These are phyloP conservation scores for Drosophila auraria DNA, from an alignment of 1,140 invertebrate genomes.

Conservation along the genomic window DNA sequence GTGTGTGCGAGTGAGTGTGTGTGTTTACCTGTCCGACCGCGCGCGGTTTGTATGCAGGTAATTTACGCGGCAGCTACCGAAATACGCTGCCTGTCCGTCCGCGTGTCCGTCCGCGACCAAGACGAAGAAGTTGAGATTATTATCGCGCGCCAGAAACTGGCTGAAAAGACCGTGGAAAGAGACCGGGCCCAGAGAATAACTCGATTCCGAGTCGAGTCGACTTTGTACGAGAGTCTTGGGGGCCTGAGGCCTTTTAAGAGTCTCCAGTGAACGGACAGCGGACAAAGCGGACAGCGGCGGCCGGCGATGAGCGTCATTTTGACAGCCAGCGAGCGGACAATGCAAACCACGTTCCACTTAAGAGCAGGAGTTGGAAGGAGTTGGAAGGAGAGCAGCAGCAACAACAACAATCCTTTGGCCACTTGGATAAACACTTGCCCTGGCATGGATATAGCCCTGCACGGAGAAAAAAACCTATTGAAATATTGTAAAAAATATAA, in stretches of 20 bases:
- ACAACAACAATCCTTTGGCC: slow-evolving; percentile 64
- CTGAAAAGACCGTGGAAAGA: slow-evolving; percentile 46
- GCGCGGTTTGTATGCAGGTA: slow-evolving; percentile 79
- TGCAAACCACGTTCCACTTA: slow-evolving; percentile 84
- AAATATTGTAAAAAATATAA: background rate
- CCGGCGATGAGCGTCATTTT: slow-evolving; percentile 73
- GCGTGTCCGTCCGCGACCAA: slow-evolving; percentile 48
- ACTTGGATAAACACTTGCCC: slow-evolving; percentile 81
- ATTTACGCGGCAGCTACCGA: slow-evolving; percentile 85
- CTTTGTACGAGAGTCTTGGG: slow-evolving; percentile 41
- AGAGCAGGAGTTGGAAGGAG: slow-evolving; percentile 43
- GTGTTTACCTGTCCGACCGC: slow-evolving; percentile 72
- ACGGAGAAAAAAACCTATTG: background rate
- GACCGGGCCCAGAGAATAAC: slow-evolving; percentile 33
- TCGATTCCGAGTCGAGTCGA: slow-evolving; percentile 53
- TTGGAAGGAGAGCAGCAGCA: slow-evolving; percentile 1
- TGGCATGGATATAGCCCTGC: slow-evolving; percentile 33
- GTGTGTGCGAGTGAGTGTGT: slow-evolving; percentile 25
- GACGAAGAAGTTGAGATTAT: slow-evolving; percentile 76
- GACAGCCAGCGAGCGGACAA: slow-evolving; percentile 80
- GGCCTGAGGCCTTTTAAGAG: slow-evolving; percentile 27
- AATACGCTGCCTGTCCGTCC: slow-evolving; percentile 72
- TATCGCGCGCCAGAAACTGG: slow-evolving; percentile 83
- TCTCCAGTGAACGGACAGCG: slow-evolving; percentile 24
- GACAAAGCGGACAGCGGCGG: slow-evolving; percentile 17